Base-by-base conservation (phyloP, 2,888 invertebrate species). In the Chymomyza fuscimana region DNA sequence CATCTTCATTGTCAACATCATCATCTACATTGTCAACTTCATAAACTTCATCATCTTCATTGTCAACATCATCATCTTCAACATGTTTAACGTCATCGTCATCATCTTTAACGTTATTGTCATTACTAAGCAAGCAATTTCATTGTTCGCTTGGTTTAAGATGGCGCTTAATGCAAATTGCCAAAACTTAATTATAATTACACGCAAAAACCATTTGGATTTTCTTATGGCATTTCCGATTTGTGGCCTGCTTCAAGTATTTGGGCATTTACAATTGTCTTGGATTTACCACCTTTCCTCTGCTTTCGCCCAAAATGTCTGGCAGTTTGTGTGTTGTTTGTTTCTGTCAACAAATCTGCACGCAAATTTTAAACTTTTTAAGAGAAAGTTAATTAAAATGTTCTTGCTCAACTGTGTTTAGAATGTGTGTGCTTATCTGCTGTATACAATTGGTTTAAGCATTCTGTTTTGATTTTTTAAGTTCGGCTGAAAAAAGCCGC, bases 161-260 rank as follows among this genome's bases (percentile, higher is more conserved):
- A 40, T 73, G 74, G 56, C 40, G 70, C 72, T 80, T 75, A 76
- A 73, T 78, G 86, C 76, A 87, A 86, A 88, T 86, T 86, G 79
- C 73, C 78, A 80, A 89, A 88, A 89, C 40, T 89, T 88, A 87
- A 87, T 88, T 88, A 84, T 84, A 82, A 81, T 86, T 82, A 87
- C 76, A 88, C 76, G 80, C 80, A 80, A 87, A 81, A 78, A 69
- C 79, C 87, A 86, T 86, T 84, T 79, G 73, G 77, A 75, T 74
- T 78, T 70, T 70, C 72, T 65, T 68, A 68, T 25, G 69, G 22
- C 46, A 56, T 54, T 36, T 69, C 74, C 79, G 69, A 74, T 74
- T 84, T 86, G 80, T 63, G 82, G 84, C 62, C 60, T 29, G 50
- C 9, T 29, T 12, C 40, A 46, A 46, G 40, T 46, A 46, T 46